These are phyloP conservation scores for Corvus hawaiiensis DNA, from an alignment of 2,113 vertebrate genomes.

Conservation along the genomic window DNA sequence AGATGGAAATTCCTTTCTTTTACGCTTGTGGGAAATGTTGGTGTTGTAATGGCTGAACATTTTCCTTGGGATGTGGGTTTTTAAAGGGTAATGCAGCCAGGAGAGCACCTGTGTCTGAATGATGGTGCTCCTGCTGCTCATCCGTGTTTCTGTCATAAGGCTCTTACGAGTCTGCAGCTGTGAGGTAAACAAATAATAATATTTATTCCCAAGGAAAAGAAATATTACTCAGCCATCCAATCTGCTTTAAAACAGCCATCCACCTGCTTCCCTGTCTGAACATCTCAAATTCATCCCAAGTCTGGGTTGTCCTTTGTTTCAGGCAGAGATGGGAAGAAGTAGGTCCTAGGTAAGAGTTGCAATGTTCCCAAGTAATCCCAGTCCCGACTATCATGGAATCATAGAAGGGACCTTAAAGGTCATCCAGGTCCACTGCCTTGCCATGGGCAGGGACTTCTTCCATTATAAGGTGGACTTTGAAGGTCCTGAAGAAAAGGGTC, in stretches of 20 bases:
- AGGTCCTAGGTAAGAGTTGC: not conserved
- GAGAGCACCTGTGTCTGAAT: not conserved
- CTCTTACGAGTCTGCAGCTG: not conserved
- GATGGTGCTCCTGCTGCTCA: not conserved
- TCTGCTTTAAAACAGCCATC: too few relatives aligned
- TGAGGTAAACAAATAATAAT: not conserved
- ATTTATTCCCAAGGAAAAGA: not conserved
- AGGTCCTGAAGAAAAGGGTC: not conserved
- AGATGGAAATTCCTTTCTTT: not conserved
- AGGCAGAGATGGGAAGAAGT: not conserved
- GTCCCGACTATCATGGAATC: fast-evolving
- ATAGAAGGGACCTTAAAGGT: not conserved
- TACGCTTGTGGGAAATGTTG: not conserved
- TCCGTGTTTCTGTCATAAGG: not conserved
- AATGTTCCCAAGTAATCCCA: not conserved
- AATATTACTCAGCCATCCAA: not conserved
- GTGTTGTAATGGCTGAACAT: not conserved
- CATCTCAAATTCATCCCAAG: not conserved
- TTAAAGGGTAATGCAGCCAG: not conserved
- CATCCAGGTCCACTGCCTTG: not conserved
- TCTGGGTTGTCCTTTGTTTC: not conserved
- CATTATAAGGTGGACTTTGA: not conserved
- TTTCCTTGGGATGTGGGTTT: not conserved
- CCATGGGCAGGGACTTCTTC: not conserved
- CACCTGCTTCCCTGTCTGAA: not conserved